Evolutionary conservation across 1,140 invertebrate species (phyloP), one percentile per base, ranked within the genome.

Genomic region (Ceratosolen solmsi): DNA sequence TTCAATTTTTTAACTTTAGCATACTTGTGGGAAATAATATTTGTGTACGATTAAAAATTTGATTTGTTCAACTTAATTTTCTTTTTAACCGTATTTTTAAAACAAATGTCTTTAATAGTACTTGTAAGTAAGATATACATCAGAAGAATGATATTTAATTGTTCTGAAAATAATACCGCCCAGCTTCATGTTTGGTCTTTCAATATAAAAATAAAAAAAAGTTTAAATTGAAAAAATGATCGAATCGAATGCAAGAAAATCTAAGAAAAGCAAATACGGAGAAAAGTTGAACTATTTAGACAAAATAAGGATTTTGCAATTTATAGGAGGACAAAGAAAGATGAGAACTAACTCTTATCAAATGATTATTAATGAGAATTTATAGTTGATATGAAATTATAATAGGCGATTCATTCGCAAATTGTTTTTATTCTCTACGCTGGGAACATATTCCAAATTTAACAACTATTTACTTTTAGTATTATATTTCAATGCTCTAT

Each of bases 381-480:
- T 38, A 76, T 60, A 76, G 73, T 76, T 75, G 58, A 75, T 75
- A 33, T 56, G 36, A 75, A 75, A 75, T 25, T 58, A 22, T 58
- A 25, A 75, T 4, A 58, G 51, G 36, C 33, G 33, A 74, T 58
- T 58, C 8, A 27, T 58, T 73, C 3, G 20, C 49, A 17, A 56
- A 13, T 11, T 22, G 41, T 41, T 58, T 58, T 22, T 74, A 56
- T 74, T 74, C 33, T 20, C 9, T 56, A 56, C 36, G 22, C 33
- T 74, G 7, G 13, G 60, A 27, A 60, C n/a, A 30, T 76, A 65
- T 20, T 49, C 56, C 65, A 65, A 76, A 76, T 76, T 65, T 49
- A 46, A 49, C 30, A 22, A 63, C 30, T 65, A 22, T 30, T 63
- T 46, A 30, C 22, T 25, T 58, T 36, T 4, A 71, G 9, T 36